Conservation (phyloP, 2,113 vertebrate species). For the Stegostoma tigrinum region DNA sequence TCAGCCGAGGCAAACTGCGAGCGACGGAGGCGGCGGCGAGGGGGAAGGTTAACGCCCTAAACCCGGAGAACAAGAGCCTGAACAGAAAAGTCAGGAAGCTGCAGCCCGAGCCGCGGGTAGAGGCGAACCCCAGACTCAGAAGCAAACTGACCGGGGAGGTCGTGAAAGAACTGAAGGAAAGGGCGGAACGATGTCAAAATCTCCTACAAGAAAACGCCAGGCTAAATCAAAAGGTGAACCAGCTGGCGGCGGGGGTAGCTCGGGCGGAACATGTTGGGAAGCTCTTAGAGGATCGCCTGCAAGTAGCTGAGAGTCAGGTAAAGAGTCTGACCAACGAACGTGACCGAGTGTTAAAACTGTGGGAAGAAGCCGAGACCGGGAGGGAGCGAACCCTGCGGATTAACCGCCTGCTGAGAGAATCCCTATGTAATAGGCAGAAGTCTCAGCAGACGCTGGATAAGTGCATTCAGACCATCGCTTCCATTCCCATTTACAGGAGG, state of each 20-base stretch:
- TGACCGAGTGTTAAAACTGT: conserved; percentile 57
- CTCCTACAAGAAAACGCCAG: conserved; percentile 57
- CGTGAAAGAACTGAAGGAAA: conserved; percentile 58
- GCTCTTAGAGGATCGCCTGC: conserved; percentile 59
- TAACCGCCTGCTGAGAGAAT: conserved; percentile 48
- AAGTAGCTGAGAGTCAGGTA: conserved; percentile 59
- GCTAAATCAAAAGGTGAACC: conserved; percentile 56
- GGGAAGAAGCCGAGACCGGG: conserved; percentile 62
- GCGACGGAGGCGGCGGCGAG: conserved; percentile 55
- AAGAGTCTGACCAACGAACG: conserved; percentile 67
- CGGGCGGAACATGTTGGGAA: conserved; percentile 58
- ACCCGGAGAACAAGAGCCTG: conserved; percentile 58
- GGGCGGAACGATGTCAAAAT: conserved; percentile 55
- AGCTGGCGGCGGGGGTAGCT: conserved; percentile 57
- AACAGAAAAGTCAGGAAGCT: conserved; percentile 60
- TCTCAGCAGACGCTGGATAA: conserved; percentile 46
- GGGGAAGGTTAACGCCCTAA: conserved; percentile 59
- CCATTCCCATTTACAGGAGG: conserved; percentile 52
- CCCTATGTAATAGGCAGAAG: conserved; percentile 38
- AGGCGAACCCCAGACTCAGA: conserved; percentile 56
- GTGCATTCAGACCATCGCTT: conserved; percentile 61
- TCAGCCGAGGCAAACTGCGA: conserved; percentile 57
- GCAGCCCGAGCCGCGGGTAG: conserved; percentile 60
- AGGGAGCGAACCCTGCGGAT: conserved; percentile 57
- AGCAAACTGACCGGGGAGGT: conserved; percentile 62